Evolutionary conservation across 2,888 invertebrate species (phyloP).

Genomic region (Eucriotettix oculatus): DNA sequence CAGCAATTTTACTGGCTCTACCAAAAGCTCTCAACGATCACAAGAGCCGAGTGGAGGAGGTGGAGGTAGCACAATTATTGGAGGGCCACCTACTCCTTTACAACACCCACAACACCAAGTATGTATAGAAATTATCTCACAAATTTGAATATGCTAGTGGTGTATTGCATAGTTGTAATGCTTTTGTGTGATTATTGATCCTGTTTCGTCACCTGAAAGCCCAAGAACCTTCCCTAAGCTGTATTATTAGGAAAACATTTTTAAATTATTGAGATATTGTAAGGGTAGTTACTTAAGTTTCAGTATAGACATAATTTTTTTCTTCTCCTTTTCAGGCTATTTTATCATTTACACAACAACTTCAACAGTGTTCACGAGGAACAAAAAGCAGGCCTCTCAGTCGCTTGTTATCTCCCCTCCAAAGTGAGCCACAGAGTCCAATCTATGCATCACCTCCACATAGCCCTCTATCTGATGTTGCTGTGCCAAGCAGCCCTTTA

Average conservation of each 20-base stretch:
- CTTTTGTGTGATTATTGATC: too few species aligned
- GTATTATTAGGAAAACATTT: too few species aligned
- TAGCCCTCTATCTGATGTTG: constrained; percentile 36
- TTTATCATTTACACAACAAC: constrained; percentile 82
- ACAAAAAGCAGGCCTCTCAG: constrained; percentile 45
- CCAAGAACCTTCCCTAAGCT: too few species aligned
- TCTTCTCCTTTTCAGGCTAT: not conserved
- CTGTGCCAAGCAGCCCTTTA: constrained; percentile 9
- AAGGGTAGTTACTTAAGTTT: not conserved
- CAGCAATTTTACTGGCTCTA: constrained; percentile 57
- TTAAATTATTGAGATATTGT: too few species aligned
- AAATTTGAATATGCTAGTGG: too few species aligned
- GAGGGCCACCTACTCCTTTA: not conserved
- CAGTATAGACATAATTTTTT: not conserved
- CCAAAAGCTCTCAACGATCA: constrained; percentile 34
- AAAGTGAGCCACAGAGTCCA: constrained; percentile 31
- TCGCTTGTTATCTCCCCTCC: constrained; percentile 36
- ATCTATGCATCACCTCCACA: constrained; percentile 71
- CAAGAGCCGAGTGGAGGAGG: constrained; percentile 5
- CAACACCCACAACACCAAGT: not conserved
- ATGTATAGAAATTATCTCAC: not conserved
- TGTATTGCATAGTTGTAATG: too few species aligned
- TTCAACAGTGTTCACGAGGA: constrained; percentile 66
- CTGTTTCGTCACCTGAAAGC: too few species aligned
- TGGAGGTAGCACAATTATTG: not conserved